Evolutionary conservation across 37 sponge, comb jelly and placozoan species (phyloP), one percentile per base, ranked within the genome.

Genomic region (Chondrilla cf. caribensis): DNA sequence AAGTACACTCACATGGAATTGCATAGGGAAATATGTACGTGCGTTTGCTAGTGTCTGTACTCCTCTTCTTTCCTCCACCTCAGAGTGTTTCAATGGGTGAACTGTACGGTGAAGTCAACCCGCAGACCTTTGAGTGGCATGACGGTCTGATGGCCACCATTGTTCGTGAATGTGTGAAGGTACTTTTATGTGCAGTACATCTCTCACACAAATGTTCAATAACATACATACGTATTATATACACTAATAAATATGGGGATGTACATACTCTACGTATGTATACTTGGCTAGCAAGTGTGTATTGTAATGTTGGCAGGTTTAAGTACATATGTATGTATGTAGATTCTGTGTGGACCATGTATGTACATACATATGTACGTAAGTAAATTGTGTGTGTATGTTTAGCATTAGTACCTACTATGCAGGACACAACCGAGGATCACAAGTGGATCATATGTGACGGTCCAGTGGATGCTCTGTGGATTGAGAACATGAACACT

Each of bases 401-500:
- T 17, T 55, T 11, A 19, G 57, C 57, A 55, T 55, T 55, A 55
- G 57, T 17, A 62, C n/a, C 29, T 0, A 35, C 43, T 70, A 70
- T 31, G 15, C 79, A 86, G 93, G 99, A 98, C 87, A 93, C 94
- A 24, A 95, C 94, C n/a, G 92, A 98, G 29, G 99, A 98, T 38
- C 94, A 93, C 68, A 95, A 98, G 85, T 98, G 99, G 99, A 95
- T 98, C 38, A 87, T 98, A 15, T 96, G 96, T 83, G 99, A 98
- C 83, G 99, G 99, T 31, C 99, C 99, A 24, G 99, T 98, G 58
- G 99, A 98, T 58, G 99, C 99, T 9, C 89, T 98, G 42, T 98
- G 99, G 99, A 98, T 98, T 76, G 99, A 98, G 84, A 98, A 98
- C 92, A 98, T 98, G 99, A 98, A 98, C 93, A 98, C 99, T 38